Evolutionary conservation across 2,113 vertebrate species (phyloP).

Genomic region (Notiomystis cincta): DNA sequence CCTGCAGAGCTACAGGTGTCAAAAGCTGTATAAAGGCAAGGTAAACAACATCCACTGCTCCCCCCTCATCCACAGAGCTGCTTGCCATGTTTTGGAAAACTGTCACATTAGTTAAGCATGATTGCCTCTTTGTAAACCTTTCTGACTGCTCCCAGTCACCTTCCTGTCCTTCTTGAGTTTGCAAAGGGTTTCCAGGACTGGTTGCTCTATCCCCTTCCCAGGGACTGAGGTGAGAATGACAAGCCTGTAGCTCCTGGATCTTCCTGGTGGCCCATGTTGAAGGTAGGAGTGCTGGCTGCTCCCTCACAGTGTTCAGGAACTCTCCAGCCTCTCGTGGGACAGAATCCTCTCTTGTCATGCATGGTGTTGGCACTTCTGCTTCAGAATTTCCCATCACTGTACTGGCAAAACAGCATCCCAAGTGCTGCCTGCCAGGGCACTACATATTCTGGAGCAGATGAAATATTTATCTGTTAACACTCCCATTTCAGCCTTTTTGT

Average conservation of each 20-base stretch:
- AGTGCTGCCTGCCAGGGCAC: not conserved
- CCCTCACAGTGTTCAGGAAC: not conserved
- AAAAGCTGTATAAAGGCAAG: not conserved
- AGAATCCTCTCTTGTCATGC: not conserved
- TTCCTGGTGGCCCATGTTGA: not conserved
- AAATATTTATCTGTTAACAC: not conserved
- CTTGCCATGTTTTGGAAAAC: not conserved
- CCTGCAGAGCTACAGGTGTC: not conserved
- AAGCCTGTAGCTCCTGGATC: not conserved
- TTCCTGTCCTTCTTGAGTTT: not conserved
- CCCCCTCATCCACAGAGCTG: not conserved
- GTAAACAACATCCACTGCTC: not conserved
- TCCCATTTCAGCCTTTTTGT: not conserved
- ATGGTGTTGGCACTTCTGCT: not conserved
- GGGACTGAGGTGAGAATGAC: not conserved
- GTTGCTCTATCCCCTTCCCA: not conserved
- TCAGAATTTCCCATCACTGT: not conserved
- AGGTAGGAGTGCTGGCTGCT: not conserved
- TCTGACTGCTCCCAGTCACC: not conserved
- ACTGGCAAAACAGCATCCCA: not conserved
- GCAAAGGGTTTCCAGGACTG: not conserved
- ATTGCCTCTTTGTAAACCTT: not conserved
- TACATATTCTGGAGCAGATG: not conserved
- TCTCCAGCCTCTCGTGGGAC: not conserved
- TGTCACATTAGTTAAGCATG: not conserved